Percentiles rank a stretch among this genome's conserved stretches.
phyloP scores from a whole-genome alignment of 2,113 vertebrate species.

The Craseonycteris thonglongyai region DNA sequence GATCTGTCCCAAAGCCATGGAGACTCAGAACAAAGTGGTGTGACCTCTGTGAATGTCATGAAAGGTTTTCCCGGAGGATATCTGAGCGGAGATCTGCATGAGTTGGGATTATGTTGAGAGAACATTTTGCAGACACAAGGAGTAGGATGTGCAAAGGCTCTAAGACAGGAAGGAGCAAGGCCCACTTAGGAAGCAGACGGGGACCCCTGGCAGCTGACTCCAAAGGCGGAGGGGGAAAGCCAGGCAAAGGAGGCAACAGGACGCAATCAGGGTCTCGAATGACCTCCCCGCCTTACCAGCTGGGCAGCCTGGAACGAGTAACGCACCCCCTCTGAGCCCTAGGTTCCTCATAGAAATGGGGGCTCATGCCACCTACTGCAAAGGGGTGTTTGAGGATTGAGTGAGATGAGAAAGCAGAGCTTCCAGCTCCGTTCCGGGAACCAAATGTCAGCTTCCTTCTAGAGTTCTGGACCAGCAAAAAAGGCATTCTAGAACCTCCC shows the following conservation, averaged over 20 bases:
- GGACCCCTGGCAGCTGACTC: not conserved
- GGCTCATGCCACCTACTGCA: not conserved
- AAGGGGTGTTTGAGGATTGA: not conserved
- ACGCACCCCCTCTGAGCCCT: not conserved
- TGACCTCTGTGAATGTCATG: not conserved
- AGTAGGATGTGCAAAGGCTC: not conserved
- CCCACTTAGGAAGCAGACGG: not conserved
- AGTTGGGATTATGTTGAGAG: not conserved
- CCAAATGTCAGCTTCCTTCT: not conserved
- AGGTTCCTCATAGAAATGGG: not conserved
- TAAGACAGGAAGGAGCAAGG: not conserved
- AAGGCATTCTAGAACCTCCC: not conserved
- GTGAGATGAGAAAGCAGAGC: not conserved
- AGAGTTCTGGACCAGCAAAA: not conserved
- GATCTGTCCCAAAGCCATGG: not conserved
- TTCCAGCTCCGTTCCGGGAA: rapidly evolving
- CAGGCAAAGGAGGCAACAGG: not conserved
- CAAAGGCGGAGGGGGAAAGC: too few relatives aligned
- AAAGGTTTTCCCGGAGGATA: not conserved
- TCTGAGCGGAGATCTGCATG: not conserved
- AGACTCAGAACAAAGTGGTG: not conserved
- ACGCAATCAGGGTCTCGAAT: not conserved
- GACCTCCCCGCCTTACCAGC: not conserved
- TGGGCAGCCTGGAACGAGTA: not conserved
- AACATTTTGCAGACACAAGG: not conserved